Conservation (phyloP, 2,113 vertebrate genomes). For the Desmodus rotundus region DNA sequence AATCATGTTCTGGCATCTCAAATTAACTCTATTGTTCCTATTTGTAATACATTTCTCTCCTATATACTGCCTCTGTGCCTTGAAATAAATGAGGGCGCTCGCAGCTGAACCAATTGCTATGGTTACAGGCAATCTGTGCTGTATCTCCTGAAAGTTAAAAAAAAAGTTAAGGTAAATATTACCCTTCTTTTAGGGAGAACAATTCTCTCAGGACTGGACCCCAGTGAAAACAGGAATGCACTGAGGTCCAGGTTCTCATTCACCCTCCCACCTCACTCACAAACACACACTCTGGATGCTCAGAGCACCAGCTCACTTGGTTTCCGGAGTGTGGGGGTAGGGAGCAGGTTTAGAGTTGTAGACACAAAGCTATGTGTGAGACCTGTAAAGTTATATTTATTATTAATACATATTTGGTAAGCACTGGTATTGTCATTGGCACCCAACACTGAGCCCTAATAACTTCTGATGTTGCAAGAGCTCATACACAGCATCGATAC, state of each 20-base stretch:
- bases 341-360: neutral
- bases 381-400: conserved; percentile 21
- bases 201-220: neutral
- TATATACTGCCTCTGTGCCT: conserved; percentile 49
- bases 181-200: conserved; percentile 15
- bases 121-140: conserved; percentile 70
- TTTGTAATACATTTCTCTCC: conserved; percentile 60
- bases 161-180: conserved; percentile 65
- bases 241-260: neutral
- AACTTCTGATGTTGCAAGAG: neutral
- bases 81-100: conserved; percentile 60
- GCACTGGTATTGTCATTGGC: conserved; percentile 32
- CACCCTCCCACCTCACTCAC: neutral
- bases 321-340: neutral
- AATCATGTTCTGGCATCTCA: conserved; percentile 49
- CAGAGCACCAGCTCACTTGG: neutral
- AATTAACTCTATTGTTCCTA: conserved; percentile 55
- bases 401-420: conserved; percentile 34
- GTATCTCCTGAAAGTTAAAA: conserved; percentile 48
- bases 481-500: neutral
- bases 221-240: neutral
- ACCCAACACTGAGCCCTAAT: neutral
- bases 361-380: conserved; percentile 49
- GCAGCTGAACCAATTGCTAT: conserved; percentile 66
- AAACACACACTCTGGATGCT: neutral